Percentiles rank a stretch among this genome's conserved stretches.
phyloP scores from a whole-genome alignment of 2,888 invertebrate genomes.

The Trichopria drosophilae region DNA sequence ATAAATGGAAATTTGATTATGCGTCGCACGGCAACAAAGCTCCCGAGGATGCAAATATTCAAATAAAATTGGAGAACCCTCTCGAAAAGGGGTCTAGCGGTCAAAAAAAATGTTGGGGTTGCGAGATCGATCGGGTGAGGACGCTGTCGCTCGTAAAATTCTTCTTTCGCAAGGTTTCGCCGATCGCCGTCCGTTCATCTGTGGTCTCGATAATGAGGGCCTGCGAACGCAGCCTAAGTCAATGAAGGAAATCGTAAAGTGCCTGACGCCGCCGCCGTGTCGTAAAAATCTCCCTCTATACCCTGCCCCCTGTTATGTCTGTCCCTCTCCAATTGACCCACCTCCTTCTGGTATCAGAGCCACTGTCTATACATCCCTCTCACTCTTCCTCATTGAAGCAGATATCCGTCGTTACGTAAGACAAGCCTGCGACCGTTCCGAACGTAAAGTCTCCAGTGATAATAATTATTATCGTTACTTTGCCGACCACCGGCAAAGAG shows the following conservation, averaged over 20 bases:
- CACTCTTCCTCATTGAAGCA: constrained; percentile 34
- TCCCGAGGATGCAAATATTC: no score
- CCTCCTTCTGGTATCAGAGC: no score
- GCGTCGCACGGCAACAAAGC: no score
- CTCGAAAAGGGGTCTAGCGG: no score
- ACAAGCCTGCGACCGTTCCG: constrained; percentile 29
- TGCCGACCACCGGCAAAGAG: constrained; percentile 24
- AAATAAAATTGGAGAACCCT: no score
- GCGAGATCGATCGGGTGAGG: neutral
- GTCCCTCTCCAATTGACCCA: constrained; percentile 4
- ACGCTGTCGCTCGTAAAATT: constrained; percentile 34
- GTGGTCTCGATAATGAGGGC: constrained; percentile 35
- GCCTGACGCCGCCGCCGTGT: constrained; percentile 32
- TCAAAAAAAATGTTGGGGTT: no score
- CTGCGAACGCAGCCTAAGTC: constrained; percentile 32
- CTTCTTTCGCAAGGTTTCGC: constrained; percentile 26
- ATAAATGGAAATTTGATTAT: no score
- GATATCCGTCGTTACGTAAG: constrained; percentile 50
- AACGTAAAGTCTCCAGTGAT: constrained; percentile 37
- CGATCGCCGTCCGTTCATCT: constrained; percentile 13
- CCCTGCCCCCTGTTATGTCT: constrained; percentile 6
- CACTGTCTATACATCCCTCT: constrained; percentile 33
- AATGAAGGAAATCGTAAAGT: constrained; percentile 45
- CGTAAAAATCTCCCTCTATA: constrained; percentile 38
- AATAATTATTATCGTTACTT: constrained; percentile 45